Evolutionary conservation across 1,140 invertebrate genomes (phyloP), one percentile per base, ranked within the genome.

Genomic region (Drosophila tani): DNA sequence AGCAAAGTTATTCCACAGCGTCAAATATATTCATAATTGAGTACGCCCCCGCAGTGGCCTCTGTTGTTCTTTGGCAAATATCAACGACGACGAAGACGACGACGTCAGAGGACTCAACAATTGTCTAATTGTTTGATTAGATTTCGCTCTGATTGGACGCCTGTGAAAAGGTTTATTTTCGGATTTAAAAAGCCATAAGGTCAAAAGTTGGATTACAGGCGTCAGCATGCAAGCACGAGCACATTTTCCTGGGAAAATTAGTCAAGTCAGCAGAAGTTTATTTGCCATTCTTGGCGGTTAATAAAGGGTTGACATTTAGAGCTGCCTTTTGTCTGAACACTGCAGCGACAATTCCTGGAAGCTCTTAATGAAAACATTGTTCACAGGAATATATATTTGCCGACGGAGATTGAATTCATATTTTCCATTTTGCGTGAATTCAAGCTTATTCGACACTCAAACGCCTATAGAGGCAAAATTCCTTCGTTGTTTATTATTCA

Each of bases 11-110:
- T 69, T 29, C 35, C 63, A 15, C 46, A 43, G 49, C 27, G 15
- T 41, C 19, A 43, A 67, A 41, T 67, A 68, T 50, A 67, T 67
- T 19, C 66, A 32, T 67, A 68, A 68, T 68, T 68, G 46, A 50
- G 46, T 41, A 32, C 14, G 9, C 32, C 43, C 32, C 63, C 19
- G 12, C 24, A 29, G 19, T 19, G 41, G 12, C 9, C n/a, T 41
- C 24, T 17, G 64, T 69, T 69, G 15, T 69, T 69, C 17, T 24
- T 68, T 35, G 32, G 38, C 9, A 51, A 69, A 68, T 40, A 15
- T 35, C 45, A 41, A 21, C 51, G 8, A 32, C 9, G 32, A 24
- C 53, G 19, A 21, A 19, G 29, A 8, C 32, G 9, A n/a, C 35
- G 19, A 35, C 24, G 17, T 24, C 35, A 12, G 40, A 27, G 35